Evolutionary conservation across 1,140 invertebrate genomes (phyloP).

Genomic region (Drosophila paulistorum): DNA sequence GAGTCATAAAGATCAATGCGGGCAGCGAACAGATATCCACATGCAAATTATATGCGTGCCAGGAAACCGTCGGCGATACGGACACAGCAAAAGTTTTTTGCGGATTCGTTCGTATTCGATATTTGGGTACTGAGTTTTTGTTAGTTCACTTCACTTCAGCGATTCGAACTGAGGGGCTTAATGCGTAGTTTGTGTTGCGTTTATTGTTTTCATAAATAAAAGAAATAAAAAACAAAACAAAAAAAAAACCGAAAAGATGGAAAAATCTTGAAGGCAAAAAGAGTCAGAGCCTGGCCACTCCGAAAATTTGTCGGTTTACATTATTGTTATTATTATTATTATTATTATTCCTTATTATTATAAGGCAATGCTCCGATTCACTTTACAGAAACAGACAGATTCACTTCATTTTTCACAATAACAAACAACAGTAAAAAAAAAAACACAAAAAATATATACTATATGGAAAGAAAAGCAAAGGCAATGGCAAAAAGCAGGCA

Average conservation of each 20-base stretch:
- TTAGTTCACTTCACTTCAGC: neutral
- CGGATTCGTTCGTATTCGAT: neutral
- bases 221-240: constrained; percentile 27
- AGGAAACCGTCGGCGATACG: constrained; percentile 60
- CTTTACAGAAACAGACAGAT: constrained; percentile 67
- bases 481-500: neutral
- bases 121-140: neutral
- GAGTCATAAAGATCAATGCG: constrained; percentile 43
- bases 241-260: neutral
- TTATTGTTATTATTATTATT: constrained; percentile 69
- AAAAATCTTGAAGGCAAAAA: constrained; percentile 17
- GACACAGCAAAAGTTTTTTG: constrained; percentile 26
- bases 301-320: constrained; percentile 74
- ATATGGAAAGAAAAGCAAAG: constrained; percentile 10
- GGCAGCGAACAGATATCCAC: constrained; percentile 56
- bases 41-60: constrained; percentile 81
- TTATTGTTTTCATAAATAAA: constrained; percentile 81
- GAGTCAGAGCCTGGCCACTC: constrained; percentile 29
- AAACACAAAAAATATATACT: constrained; percentile 36
- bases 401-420: constrained; percentile 77
- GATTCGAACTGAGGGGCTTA: constrained; percentile 35
- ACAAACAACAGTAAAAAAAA: constrained; percentile 31
- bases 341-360: constrained; percentile 51
- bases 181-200: constrained; percentile 77
- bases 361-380: constrained; percentile 47